phyloP scores from a whole-genome alignment of 2,113 vertebrate species.

The Galemys pyrenaicus region DNA sequence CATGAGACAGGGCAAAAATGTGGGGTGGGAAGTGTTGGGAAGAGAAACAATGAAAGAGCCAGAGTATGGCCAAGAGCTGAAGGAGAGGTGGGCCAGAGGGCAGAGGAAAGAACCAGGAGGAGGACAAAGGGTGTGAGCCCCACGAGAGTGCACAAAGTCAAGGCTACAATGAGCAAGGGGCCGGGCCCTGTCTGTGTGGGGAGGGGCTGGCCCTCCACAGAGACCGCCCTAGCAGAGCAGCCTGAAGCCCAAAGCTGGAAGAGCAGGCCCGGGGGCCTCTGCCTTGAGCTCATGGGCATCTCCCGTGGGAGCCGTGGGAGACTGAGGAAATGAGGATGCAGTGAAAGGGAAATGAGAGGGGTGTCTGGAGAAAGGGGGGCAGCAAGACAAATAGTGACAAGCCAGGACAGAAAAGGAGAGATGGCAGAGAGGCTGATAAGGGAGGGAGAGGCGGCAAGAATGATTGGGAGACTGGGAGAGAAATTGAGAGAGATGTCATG shows the following conservation, averaged over 20 bases:
- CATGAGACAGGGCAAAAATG: not conserved
- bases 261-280: not conserved
- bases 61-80: not conserved
- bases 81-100: not conserved
- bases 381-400: not conserved
- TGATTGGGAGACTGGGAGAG: not conserved
- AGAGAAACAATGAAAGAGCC: not conserved
- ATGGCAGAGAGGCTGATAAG: not conserved
- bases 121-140: not conserved
- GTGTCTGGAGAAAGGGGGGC: not conserved
- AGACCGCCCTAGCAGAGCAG: not conserved
- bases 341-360: not conserved
- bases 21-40: not conserved
- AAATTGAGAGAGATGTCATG: not conserved
- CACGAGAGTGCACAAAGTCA: not conserved
- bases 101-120: not conserved
- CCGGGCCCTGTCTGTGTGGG: no score
- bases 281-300: not conserved
- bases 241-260: not conserved
- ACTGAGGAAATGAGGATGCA: not conserved
- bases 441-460: not conserved
- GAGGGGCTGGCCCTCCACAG: accelerated
- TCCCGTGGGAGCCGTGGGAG: not conserved
- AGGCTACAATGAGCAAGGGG: not conserved
- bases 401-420: not conserved